A percentile compares a stretch with the other conserved stretches of the same genome.
Evolutionary conservation across 2,113 vertebrate species (phyloP).

Genomic region (Rhea americana): DNA sequence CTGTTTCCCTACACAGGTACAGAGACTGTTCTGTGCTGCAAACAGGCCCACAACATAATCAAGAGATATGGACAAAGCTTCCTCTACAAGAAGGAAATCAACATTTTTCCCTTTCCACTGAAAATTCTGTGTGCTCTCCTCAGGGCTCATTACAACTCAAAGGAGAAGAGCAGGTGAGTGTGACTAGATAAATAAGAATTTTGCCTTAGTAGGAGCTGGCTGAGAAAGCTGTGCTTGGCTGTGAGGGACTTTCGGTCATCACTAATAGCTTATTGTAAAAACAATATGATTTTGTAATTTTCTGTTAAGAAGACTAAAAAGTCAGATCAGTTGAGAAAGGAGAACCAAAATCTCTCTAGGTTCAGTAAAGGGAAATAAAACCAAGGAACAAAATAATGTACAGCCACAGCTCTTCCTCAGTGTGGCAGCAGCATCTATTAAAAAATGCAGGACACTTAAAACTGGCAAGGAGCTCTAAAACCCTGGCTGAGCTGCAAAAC

Average conservation of each 20-base stretch:
- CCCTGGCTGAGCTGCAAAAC: neutral
- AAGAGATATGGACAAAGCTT: neutral
- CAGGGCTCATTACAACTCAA: neutral
- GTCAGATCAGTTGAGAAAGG: neutral
- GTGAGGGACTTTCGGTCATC: neutral
- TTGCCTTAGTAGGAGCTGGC: neutral
- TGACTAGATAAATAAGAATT: neutral
- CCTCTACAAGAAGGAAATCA: neutral
- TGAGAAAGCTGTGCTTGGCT: neutral
- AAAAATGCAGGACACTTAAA: conserved; percentile 29
- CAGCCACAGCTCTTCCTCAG: conserved; percentile 27
- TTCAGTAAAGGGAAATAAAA: neutral
- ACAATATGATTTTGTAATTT: neutral
- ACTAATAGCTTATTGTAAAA: neutral
- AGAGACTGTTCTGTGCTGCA: neutral
- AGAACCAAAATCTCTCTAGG: neutral
- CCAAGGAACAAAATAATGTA: neutral
- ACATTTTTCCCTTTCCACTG: neutral
- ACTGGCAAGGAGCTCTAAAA: neutral
- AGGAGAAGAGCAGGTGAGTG: neutral
- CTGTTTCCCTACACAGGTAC: neutral
- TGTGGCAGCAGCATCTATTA: conserved; percentile 50
- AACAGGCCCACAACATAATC: neutral
- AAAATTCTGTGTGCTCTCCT: neutral
- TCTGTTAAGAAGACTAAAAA: neutral